phyloP scores from a whole-genome alignment of 2,797 vertebrate species.

The Oophaga sylvatica region DNA sequence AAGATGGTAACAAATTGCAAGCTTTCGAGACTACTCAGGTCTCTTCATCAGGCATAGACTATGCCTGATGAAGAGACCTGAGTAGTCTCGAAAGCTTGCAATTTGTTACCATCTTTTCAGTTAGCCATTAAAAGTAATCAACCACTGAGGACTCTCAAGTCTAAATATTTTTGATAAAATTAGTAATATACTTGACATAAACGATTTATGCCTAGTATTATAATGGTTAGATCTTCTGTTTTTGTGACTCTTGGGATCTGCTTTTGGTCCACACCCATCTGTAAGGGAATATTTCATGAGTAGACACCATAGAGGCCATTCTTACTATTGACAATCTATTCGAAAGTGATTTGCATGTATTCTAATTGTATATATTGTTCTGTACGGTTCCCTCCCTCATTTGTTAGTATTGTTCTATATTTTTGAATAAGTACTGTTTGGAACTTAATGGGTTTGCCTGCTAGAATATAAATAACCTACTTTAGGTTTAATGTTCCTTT shows the following conservation, averaged over 20 bases:
- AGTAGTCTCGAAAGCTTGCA: too few relatives aligned
- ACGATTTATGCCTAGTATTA: not conserved
- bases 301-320: too few relatives aligned
- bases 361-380: not conserved
- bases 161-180: too few relatives aligned
- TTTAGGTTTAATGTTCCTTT: not conserved
- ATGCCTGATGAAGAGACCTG: too few relatives aligned
- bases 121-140: too few relatives aligned
- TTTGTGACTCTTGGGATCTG: not conserved
- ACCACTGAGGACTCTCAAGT: too few relatives aligned
- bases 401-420: not conserved
- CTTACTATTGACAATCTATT: not conserved
- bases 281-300: not conserved
- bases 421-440: not conserved
- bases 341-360: not conserved
- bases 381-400: not conserved
- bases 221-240: not conserved
- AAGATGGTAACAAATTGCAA: too few relatives aligned
- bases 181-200: not conserved
- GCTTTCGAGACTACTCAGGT: too few relatives aligned
- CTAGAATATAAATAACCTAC: not conserved
- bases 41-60: too few relatives aligned
- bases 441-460: not conserved
- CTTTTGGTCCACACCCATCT: not conserved
- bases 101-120: too few relatives aligned